A percentile compares a stretch with the other conserved stretches of the same genome.
These are phyloP conservation scores for Ploceus nigricollis DNA, from an alignment of 2,113 vertebrate species.

Conservation along the genomic window DNA sequence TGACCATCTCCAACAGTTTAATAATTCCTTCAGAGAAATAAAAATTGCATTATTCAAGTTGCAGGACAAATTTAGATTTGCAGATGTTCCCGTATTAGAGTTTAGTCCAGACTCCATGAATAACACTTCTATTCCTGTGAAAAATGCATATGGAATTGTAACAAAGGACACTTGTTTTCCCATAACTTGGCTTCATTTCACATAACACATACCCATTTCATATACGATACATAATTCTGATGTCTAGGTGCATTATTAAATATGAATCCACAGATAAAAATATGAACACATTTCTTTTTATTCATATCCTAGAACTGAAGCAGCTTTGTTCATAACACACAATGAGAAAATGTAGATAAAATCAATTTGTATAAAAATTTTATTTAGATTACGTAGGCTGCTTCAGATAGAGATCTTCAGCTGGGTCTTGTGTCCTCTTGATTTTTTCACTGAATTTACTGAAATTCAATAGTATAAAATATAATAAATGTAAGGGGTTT, in stretches of 20 bases:
- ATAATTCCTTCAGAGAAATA: slow-evolving; percentile 7
- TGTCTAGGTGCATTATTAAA: background rate
- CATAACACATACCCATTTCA: background rate
- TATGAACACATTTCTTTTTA: background rate
- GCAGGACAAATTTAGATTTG: background rate
- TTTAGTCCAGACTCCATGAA: background rate
- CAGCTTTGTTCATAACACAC: background rate
- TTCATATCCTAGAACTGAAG: background rate
- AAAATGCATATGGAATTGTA: background rate
- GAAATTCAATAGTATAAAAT: background rate
- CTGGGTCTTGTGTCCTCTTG: background rate
- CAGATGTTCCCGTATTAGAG: background rate
- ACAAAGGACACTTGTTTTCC: background rate
- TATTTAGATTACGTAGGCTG: background rate
- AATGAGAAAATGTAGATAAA: background rate
- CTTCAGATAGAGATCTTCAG: background rate
- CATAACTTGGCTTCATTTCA: background rate
- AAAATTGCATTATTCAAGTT: background rate
- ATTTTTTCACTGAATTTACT: background rate
- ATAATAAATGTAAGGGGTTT: background rate
- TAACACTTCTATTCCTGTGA: background rate
- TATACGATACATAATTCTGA: background rate
- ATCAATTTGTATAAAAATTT: background rate
- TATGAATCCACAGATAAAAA: background rate
- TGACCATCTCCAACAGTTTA: background rate